Percentiles rank a stretch among this genome's conserved stretches.
Evolutionary conservation across 1,140 invertebrate genomes (phyloP).

Genomic region (Drosophila funebris): DNA sequence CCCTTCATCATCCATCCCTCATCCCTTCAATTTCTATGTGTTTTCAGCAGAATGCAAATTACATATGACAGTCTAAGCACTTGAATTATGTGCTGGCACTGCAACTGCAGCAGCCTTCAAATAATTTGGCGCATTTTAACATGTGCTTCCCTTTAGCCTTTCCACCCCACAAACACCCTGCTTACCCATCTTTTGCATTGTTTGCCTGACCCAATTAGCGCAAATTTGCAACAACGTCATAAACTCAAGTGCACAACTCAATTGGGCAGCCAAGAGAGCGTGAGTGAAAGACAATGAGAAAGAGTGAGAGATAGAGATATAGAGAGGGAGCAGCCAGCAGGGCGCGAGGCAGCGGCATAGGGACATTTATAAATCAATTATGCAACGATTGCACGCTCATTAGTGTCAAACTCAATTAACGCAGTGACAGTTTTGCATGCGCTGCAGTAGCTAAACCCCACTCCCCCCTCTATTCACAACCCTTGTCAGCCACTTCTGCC

Average conservation of each 20-base stretch:
- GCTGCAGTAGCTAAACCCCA: constrained; percentile 9
- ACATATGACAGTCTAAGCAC: constrained; percentile 16
- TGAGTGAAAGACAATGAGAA: not conserved
- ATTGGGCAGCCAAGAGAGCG: not conserved
- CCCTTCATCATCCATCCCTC: not conserved
- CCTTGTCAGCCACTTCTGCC: not conserved
- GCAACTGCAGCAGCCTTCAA: constrained; percentile 26
- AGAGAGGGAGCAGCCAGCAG: not conserved
- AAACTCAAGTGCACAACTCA: constrained; percentile 64
- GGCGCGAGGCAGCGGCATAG: constrained; percentile 1
- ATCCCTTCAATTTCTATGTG: constrained; percentile 27
- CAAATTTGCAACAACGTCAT: constrained; percentile 66
- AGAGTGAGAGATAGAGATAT: not conserved
- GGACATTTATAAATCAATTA: constrained; percentile 79
- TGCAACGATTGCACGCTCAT: constrained; percentile 80
- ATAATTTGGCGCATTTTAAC: constrained; percentile 37
- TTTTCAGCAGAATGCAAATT: constrained; percentile 44
- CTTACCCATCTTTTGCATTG: constrained; percentile 43
- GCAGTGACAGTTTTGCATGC: constrained; percentile 65
- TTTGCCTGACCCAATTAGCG: constrained; percentile 75
- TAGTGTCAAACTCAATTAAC: constrained; percentile 82
- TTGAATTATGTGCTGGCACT: constrained; percentile 34
- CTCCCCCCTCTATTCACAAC: not conserved
- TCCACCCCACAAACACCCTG: no score
- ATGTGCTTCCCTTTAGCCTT: not conserved